These are phyloP conservation scores for Drosophila pruinosa DNA, from an alignment of 1,140 invertebrate genomes.

Conservation along the genomic window DNA sequence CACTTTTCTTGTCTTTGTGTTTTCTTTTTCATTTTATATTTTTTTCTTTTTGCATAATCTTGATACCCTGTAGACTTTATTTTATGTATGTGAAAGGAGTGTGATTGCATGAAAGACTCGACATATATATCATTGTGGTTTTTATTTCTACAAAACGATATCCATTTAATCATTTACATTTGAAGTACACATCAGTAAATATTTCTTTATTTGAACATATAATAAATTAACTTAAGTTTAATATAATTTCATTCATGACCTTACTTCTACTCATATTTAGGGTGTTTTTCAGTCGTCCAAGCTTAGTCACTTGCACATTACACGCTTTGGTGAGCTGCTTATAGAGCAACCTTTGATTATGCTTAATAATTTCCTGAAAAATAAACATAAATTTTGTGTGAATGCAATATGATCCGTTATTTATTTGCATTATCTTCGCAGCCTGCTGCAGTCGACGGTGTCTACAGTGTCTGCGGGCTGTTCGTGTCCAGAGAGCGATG, in stretches of 20 bases:
- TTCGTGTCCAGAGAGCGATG: conserved; percentile 20
- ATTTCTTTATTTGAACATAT: neutral
- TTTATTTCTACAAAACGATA: too few species aligned
- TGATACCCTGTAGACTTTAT: conserved; percentile 14
- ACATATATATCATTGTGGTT: too few species aligned
- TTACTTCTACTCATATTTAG: neutral
- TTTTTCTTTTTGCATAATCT: conserved; percentile 59
- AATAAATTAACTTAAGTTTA: neutral
- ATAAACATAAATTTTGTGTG: conserved; percentile 72
- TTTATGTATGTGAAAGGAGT: conserved; percentile 38
- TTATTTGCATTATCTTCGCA: conserved; percentile 56
- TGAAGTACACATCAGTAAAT: too few species aligned
- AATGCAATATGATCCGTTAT: conserved; percentile 80
- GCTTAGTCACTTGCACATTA: neutral
- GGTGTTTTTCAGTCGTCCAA: neutral
- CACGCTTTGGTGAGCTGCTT: conserved; percentile 28
- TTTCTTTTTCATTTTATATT: conserved; percentile 22
- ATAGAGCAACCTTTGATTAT: conserved; percentile 47
- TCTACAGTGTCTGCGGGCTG: conserved; percentile 51
- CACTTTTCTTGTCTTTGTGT: conserved; percentile 37
- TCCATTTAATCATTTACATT: too few species aligned
- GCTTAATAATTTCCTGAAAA: conserved; percentile 64
- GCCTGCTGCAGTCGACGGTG: neutral
- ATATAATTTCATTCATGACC: neutral
- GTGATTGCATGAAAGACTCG: too few species aligned